Conservation (phyloP, 2,888 invertebrate species). For the Electrophaes corylata region DNA sequence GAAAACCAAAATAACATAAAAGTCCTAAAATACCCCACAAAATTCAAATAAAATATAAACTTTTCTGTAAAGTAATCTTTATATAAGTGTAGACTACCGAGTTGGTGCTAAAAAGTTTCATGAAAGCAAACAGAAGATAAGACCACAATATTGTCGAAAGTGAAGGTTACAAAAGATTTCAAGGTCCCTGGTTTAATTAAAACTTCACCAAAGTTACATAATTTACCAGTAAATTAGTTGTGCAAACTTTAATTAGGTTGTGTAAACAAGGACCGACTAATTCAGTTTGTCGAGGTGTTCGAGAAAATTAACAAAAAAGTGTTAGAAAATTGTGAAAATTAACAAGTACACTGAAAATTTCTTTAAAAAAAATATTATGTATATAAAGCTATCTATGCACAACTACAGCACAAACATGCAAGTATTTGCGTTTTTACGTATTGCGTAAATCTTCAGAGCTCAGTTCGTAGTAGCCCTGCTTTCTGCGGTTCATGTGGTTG, state of each 20-base stretch:
- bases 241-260: conserved; percentile 68
- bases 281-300: conserved; percentile 34
- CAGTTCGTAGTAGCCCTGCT: too few species aligned
- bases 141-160: conserved; percentile 24
- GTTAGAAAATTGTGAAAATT: not conserved
- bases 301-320: conserved; percentile 3
- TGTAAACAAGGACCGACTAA: conserved; percentile 57
- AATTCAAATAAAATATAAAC: too few species aligned
- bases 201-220: conserved; percentile 65
- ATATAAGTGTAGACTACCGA: too few species aligned
- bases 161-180: conserved; percentile 16
- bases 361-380: not conserved
- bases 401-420: too few species aligned
- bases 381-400: too few species aligned
- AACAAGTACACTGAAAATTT: not conserved
- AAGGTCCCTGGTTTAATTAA: conserved; percentile 60
- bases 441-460: too few species aligned
- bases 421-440: too few species aligned
- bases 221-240: conserved; percentile 66
- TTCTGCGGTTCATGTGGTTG: too few species aligned
- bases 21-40: too few species aligned
- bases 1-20: too few species aligned
- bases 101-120: not conserved
- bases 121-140: conserved; percentile 16
- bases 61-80: too few species aligned